Conservation (phyloP, 2,888 invertebrate species). For the Drosophila differens region DNA sequence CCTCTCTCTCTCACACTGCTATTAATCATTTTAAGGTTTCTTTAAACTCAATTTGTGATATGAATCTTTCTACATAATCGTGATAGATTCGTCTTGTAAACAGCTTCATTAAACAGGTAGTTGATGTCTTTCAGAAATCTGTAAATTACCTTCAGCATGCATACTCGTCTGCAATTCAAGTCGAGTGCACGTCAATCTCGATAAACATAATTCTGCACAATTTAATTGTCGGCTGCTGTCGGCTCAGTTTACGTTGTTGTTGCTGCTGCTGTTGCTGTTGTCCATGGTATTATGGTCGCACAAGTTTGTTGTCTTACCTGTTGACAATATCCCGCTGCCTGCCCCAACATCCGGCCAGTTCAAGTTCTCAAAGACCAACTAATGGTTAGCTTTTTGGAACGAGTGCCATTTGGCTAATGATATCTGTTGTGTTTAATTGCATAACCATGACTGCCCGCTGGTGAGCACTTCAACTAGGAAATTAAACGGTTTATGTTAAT, state of each 20-base stretch:
- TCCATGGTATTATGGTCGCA: constrained; percentile 37
- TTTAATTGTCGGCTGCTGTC: constrained; percentile 58
- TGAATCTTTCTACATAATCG: constrained; percentile 19
- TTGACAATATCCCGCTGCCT: constrained; percentile 61
- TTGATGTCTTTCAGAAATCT: constrained; percentile 4
- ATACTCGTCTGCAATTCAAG: neutral
- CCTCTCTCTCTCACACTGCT: neutral
- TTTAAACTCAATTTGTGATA: constrained; percentile 19
- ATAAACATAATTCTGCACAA: constrained; percentile 42
- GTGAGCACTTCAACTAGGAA: constrained; percentile 42
- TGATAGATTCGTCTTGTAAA: constrained; percentile 20
- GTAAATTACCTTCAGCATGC: constrained; percentile 1
- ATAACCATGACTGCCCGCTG: constrained; percentile 33
- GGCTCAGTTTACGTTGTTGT: constrained; percentile 15
- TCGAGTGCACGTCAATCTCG: constrained; percentile 15
- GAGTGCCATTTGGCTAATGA: constrained; percentile 61
- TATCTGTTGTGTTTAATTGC: constrained; percentile 64
- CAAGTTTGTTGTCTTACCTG: constrained; percentile 76
- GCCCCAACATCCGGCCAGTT: constrained; percentile 66
- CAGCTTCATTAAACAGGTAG: constrained; percentile 12
- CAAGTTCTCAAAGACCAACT: constrained; percentile 42
- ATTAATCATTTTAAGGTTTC: constrained; percentile 15
- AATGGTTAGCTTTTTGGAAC: constrained; percentile 30
- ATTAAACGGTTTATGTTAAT: constrained; percentile 41
- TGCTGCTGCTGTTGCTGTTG: constrained; percentile 24